phyloP scores from a whole-genome alignment of 1,140 invertebrate genomes.

The Zaprionus gabonicus region DNA sequence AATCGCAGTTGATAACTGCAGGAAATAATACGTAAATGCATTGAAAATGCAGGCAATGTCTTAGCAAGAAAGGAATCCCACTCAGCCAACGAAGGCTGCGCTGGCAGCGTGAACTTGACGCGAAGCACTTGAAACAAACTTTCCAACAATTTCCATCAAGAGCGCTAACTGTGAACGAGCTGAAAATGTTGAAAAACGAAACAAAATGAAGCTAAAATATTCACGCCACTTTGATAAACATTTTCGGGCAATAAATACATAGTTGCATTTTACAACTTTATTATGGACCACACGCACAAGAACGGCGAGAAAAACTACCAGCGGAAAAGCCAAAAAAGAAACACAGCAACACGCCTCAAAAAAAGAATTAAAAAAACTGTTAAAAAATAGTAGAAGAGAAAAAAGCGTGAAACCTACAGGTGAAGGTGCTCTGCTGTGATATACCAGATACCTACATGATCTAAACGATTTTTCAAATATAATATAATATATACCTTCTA shows the following conservation, averaged over 20 bases:
- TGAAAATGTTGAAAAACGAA: slow-evolving; percentile 15
- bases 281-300: slow-evolving; percentile 45
- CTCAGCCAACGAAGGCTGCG: too few species aligned
- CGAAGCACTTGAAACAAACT: slow-evolving; percentile 20
- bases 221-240: slow-evolving; percentile 58
- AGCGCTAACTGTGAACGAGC: slow-evolving; percentile 13
- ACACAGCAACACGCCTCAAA: too few species aligned
- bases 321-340: neutral
- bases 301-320: slow-evolving; percentile 19
- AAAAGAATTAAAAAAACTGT: neutral
- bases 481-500: too few species aligned
- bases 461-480: too few species aligned
- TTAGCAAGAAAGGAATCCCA: neutral
- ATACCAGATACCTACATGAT: too few species aligned
- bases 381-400: slow-evolving; percentile 4
- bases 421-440: too few species aligned
- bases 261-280: slow-evolving; percentile 68
- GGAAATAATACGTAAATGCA: neutral
- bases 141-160: slow-evolving; percentile 21
- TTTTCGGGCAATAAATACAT: slow-evolving; percentile 61
- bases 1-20: neutral
- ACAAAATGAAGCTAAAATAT: slow-evolving; percentile 36
- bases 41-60: neutral
- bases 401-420: neutral
- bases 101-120: neutral